Base-by-base conservation (phyloP, 2,797 vertebrate genomes). In the Danio kyathit region DNA sequence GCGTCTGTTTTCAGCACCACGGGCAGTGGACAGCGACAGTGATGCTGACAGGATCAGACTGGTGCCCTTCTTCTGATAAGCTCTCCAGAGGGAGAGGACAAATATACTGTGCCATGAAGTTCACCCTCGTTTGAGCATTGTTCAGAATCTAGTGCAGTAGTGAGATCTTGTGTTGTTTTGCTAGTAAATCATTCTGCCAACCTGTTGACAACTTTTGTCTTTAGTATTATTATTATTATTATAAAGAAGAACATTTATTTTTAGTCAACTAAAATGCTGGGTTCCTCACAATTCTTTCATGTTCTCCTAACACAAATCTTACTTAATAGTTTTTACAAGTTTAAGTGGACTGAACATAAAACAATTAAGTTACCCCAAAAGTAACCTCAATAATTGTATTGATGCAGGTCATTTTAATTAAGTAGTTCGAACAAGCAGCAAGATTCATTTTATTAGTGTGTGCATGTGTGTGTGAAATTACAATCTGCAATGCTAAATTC, bases 1-100 rank as follows among this genome's bases (percentile, higher is more conserved):
- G 56, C 54, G 29, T 54, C 83, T 51, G 10, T 80, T 86, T 92
- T 89, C 89, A 92, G 89, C 80, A 92, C 90, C 89, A 78, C 1
- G 41, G 81, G 78, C 41, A 79, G 73, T 82, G 88, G 87, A 90
- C 84, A 91, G 90, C 81, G 80, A 83, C 88, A 75, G 38, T 60
- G 16, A 79, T 63, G 57, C 66, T 54, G 61, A 82, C 43, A 19
- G 43, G 54, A 29, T 54, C 54, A 76, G 77, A 49, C 57, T 51
- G 64, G 49, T 69, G 66, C 59, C 67, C 65, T 69, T 83, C 65
- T 72, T 71, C 41, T 54, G 48, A 29, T 61, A 61, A 71, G 48
- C 48, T 17, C n/a, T 61, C 76, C 48, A 16, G 56, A 72, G 67
- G 59, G 77, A 72, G 29, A 75, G 40, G 40, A 46, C 44, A 4